Base-by-base conservation (phyloP, 1,140 invertebrate genomes). In the Drosophila insularis region DNA sequence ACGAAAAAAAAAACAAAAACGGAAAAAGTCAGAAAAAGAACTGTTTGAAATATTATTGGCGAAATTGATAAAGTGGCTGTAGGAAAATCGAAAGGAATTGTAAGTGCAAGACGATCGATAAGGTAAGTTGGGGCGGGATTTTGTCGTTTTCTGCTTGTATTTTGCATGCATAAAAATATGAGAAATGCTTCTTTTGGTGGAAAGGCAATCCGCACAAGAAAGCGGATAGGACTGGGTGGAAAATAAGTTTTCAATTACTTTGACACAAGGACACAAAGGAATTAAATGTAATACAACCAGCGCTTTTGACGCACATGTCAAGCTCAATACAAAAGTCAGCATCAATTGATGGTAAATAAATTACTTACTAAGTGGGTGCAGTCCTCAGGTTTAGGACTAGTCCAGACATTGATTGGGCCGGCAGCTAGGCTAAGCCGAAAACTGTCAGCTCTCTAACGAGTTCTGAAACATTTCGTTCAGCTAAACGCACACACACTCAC, bases 401-500 rank as follows among this genome's bases (percentile, higher is more conserved):
- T 64, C 53, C 43, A 21, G 43, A 66, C 75, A 86, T 87, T 81
- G 81, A 81, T 81, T 74, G 69, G 78, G 55, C 56, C 39, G 50
- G 54, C 74, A 50, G 68, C 59, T 10, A 50, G 19, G 17, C 43
- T 50, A 11, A 50, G 43, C 43, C 43, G 4, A 21, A 50, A 21
- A 10, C 66, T 71, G 71, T 63, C 62, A 63, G 32, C 64, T 43
- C 79, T 64, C 82, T 86, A 87, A 87, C 82, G 84, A 87, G 82
- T 79, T 87, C 79, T 80, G 69, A 89, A 87, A 87, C 80, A 87
- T 87, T 87, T 87, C 72, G 82, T 80, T 79, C 79, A 77, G 69
- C 84, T 87, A 87, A 87, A 87, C 82, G 82, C 46, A 54, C 64
- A 58, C 58, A 53, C 75, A 31, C 43, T 31, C 65, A 72, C 64